Evolutionary conservation across 1,140 invertebrate genomes (phyloP).

Genomic region (Littorina saxatilis): DNA sequence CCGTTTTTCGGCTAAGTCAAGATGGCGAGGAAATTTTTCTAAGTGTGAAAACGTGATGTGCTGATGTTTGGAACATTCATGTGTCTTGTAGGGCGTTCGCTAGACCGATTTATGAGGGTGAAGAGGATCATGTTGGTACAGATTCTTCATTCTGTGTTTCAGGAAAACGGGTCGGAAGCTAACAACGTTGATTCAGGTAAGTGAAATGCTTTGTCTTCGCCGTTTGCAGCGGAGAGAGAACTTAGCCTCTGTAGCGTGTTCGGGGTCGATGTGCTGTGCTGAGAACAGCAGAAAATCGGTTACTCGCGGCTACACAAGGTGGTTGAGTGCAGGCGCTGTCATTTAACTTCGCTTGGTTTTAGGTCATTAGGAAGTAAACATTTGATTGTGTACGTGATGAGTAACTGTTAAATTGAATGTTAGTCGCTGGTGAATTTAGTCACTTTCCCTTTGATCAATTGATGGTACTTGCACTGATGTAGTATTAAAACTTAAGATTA

Average conservation of each 20-base stretch:
- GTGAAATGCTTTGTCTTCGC: background rate
- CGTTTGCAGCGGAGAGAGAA: background rate
- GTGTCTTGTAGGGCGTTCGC: background rate
- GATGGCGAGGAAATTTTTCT: conserved; percentile 53
- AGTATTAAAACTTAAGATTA: too few relatives aligned
- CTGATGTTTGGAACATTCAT: background rate
- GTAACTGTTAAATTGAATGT: too few relatives aligned
- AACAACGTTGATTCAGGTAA: conserved; percentile 25
- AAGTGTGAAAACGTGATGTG: conserved; percentile 39
- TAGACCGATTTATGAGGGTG: background rate
- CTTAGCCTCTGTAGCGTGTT: background rate
- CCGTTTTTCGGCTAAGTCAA: conserved; percentile 45
- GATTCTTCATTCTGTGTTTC: conserved; percentile 9
- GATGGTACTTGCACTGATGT: too few relatives aligned
- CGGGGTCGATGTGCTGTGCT: background rate
- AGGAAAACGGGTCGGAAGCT: conserved; percentile 13
- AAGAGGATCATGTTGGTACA: background rate
- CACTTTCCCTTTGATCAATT: too few relatives aligned
- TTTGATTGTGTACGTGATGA: too few relatives aligned
- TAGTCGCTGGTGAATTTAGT: too few relatives aligned
- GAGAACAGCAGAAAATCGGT: background rate
- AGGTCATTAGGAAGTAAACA: too few relatives aligned
- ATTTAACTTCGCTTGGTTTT: too few relatives aligned
- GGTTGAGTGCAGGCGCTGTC: too few relatives aligned
- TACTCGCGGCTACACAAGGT: background rate